Conservation (phyloP, 2,888 invertebrate genomes). For the Teleogryllus oceanicus region DNA sequence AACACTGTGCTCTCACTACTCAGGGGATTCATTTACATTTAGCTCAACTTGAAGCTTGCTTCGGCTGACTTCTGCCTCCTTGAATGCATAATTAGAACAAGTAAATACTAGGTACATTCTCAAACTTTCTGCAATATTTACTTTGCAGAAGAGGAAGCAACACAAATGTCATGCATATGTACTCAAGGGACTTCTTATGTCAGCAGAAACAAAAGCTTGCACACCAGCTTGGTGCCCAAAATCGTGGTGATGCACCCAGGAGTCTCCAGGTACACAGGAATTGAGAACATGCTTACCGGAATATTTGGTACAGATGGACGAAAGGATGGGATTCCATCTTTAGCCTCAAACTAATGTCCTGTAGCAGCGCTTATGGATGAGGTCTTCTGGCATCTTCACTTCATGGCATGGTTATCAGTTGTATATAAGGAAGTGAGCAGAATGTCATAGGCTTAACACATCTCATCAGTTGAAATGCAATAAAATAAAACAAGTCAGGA, state of each 20-base stretch:
- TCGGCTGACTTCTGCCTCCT: no score
- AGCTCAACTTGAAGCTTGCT: no score
- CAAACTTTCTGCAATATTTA: no score
- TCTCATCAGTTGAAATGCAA: not conserved
- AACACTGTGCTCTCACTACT: no score
- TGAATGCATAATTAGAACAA: no score
- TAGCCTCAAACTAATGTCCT: conserved; percentile 2
- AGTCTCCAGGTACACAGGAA: conserved; percentile 3
- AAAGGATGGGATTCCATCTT: conserved; percentile 1
- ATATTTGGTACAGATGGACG: not conserved
- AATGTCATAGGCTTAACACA: not conserved
- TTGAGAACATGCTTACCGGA: not conserved
- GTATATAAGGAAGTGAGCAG: not conserved
- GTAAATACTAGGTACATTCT: no score
- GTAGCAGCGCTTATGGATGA: not conserved
- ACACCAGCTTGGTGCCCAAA: not conserved
- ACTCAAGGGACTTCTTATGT: no score
- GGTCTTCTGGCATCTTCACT: conserved; percentile 2
- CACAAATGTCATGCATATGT: no score
- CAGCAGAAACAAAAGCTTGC: no score
- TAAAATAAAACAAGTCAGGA: not conserved
- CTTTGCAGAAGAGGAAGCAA: no score
- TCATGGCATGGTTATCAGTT: not conserved
- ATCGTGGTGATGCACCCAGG: not conserved
- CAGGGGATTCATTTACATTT: no score